Base-by-base conservation (phyloP, 1,140 invertebrate genomes). In the Pseudoatta argentina region DNA sequence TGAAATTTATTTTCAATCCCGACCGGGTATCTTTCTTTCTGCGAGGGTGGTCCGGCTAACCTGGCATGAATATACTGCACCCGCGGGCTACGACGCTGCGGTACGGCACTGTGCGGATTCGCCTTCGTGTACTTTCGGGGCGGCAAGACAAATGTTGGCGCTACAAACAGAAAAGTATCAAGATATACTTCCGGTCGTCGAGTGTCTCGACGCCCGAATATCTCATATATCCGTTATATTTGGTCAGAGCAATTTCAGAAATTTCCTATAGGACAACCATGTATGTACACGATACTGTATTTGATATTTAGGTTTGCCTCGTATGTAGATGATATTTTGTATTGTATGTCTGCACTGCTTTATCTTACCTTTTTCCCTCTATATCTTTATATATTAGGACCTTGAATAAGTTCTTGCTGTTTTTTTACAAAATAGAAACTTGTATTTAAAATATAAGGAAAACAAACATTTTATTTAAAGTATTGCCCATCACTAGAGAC, bases 1-100 rank as follows among this genome's bases (percentile, higher is more conserved):
- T 91, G 73, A 89, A 91, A 92, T 92, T 92, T 92, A 92, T 92
- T 92, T 92, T 92, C 92, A 91, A 92, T 92, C 86, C 86, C 53
- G 59, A 27, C 55, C 55, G 69, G 63, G 63, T 88, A 92, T 92
- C 85, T 91, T 92, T 91, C 89, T 89, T 71, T 87, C 51, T 63
- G 44, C 79, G 75, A 63, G 39, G 59, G 67, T 57, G 72, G 71
- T 27, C 61, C 48, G 78, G 61, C 64, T 86, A 82, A 86, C 59
- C 86, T 83, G 86, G 86, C 88, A 75, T 85, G 71, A 91, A 90
- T 86, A 90, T 90, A 90, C 66, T 86, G 86, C 86, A 77, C 73
- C 57, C 75, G 85, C 59, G 78, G 87, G 72, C 66, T 89, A 86
- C 78, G 78, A 30, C 21, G 77, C 66, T n/a, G 79, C 66, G 78